Percentiles rank a stretch among this genome's conserved stretches.
phyloP scores from a whole-genome alignment of 1,140 invertebrate genomes.

The Trissolcus basalis region DNA sequence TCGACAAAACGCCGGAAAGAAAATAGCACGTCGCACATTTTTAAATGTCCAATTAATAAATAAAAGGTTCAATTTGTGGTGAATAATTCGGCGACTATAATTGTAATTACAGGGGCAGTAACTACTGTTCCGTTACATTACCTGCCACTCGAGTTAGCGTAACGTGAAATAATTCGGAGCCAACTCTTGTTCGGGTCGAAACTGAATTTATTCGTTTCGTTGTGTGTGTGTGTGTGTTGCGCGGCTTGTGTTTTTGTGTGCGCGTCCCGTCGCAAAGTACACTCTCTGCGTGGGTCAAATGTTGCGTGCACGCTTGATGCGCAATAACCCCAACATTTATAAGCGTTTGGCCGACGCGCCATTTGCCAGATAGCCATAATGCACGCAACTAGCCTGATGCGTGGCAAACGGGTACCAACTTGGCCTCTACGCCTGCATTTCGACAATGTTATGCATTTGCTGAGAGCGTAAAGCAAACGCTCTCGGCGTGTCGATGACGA shows the following conservation, averaged over 20 bases:
- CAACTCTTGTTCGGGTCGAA: conserved; percentile 14
- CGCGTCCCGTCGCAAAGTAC: conserved; percentile 18
- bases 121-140: conserved; percentile 34
- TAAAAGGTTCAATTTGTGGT: background rate
- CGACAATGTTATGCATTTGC: conserved; percentile 61
- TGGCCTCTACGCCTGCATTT: conserved; percentile 48
- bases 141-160: conserved; percentile 14
- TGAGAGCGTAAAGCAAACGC: conserved; percentile 60
- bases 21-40: too few relatives aligned
- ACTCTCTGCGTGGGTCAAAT: conserved; percentile 30
- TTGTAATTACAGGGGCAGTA: conserved; percentile 12
- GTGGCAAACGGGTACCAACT: conserved; percentile 24
- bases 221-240: conserved; percentile 8
- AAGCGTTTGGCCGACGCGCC: conserved; percentile 46
- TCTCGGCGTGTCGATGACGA: conserved; percentile 59
- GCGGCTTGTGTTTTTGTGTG: background rate
- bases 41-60: background rate
- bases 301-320: conserved; percentile 51
- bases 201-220: conserved; percentile 22
- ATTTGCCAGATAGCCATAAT: conserved; percentile 47
- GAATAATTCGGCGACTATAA: conserved; percentile 3
- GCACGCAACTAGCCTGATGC: conserved; percentile 25
- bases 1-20: too few relatives aligned
- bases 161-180: conserved; percentile 32
- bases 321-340: conserved; percentile 55